These are phyloP conservation scores for Pedetes capensis DNA, from an alignment of 2,113 vertebrate genomes.

Conservation along the genomic window DNA sequence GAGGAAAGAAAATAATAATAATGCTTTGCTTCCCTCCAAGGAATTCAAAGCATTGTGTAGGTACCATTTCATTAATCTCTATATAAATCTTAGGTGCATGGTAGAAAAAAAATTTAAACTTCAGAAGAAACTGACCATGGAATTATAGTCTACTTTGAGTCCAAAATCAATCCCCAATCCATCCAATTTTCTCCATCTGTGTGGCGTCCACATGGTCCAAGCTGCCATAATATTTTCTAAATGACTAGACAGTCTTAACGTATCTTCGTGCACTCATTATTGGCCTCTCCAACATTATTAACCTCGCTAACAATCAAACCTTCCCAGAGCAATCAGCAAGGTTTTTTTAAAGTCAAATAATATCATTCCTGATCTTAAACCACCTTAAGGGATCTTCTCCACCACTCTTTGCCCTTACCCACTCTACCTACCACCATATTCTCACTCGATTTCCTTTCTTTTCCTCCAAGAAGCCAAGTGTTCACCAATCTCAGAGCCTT, in stretches of 20 bases:
- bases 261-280: not conserved
- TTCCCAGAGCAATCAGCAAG: not conserved
- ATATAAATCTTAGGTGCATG: slow-evolving; percentile 53
- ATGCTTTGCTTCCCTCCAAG: slow-evolving; percentile 63
- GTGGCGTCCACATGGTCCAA: not conserved
- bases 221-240: not conserved
- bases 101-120: not conserved
- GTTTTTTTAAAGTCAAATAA: not conserved
- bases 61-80: slow-evolving; percentile 66
- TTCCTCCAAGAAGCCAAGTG: not conserved
- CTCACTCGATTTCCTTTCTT: not conserved
- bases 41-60: slow-evolving; percentile 62
- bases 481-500: not conserved
- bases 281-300: not conserved
- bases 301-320: no score
- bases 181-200: not conserved
- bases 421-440: not conserved
- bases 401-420: not conserved
- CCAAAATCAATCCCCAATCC: not conserved
- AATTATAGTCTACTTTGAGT: slow-evolving; percentile 34
- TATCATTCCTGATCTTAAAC: not conserved
- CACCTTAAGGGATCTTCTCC: not conserved
- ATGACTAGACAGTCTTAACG: not conserved
- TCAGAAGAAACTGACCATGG: slow-evolving; percentile 37
- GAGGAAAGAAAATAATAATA: slow-evolving; percentile 75